Base-by-base conservation (phyloP, 2,797 vertebrate genomes). In the Vultur gryphus region DNA sequence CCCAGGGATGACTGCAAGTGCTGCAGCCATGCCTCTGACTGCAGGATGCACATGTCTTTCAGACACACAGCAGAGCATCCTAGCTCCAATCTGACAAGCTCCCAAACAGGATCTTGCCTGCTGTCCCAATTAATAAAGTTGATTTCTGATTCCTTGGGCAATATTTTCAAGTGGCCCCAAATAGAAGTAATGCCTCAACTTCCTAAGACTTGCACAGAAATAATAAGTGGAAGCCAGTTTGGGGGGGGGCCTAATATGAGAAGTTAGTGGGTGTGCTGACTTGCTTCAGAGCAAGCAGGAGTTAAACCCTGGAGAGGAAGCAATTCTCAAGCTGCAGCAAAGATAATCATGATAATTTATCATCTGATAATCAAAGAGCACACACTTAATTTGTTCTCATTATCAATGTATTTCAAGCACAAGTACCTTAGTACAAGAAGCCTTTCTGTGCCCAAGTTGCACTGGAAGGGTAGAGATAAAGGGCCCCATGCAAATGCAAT, bases 281-380 rank as follows among this genome's bases (percentile, higher is more conserved):
- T 94, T 28, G n/a, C 57, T 87, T 81, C 89, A 81, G 92, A 94
- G 76, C 65, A 95, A 81, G 84, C 70, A 96, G 67, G 95, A 95
- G 96, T 97, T 97, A 97, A 97, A 92, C 51, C 21, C 57, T 83
- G 52, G 65, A 94, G 87, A 96, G 96, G 96, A 97, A 96, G 96
- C 92, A 95, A 80, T 94, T 96, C 95, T 93, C 71, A 91, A 92
- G 66, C 84, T 96, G 90, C 87, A 87, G 95, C 91, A 76, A 96
- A 92, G 91, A 89, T 97, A 97, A 96, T 97, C 95, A 97, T 88
- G 91, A 54, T 96, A 96, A 97, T 97, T 97, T 97, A 96, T 95
- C 95, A 96, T 95, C 91, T 91, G 94, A 95, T 96, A 95, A 97
- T 97, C 96, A 97, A 96, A 96, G 89, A 96, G 91, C 96, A 96